Evolutionary conservation across 2,797 vertebrate genomes (phyloP).

Genomic region (Anolis apletophallus): DNA sequence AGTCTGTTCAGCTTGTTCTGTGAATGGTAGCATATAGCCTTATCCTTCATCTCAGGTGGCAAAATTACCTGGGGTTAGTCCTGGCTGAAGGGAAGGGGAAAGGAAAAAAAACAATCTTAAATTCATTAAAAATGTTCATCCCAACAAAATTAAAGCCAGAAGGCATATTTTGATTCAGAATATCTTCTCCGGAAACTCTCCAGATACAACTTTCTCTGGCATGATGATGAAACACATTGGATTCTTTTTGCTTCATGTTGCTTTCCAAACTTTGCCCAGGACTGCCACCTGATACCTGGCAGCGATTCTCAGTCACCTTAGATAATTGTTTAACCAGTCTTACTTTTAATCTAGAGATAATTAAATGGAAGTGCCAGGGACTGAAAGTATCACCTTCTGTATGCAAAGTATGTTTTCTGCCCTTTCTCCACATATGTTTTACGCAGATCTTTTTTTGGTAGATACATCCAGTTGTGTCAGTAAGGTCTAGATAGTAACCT

Average conservation of each 20-base stretch:
- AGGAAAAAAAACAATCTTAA: neutral
- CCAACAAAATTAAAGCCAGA: neutral
- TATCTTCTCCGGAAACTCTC: neutral
- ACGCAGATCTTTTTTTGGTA: neutral
- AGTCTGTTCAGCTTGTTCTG: neutral
- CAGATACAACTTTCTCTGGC: neutral
- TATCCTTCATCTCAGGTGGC: neutral
- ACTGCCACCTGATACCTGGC: no score
- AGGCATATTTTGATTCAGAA: neutral
- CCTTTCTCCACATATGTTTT: neutral
- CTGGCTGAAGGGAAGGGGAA: neutral
- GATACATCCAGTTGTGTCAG: no score
- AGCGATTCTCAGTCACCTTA: no score
- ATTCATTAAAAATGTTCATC: neutral
- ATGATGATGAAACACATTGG: neutral
- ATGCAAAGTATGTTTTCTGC: neutral
- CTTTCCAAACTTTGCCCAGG: no score
- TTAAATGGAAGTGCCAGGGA: neutral
- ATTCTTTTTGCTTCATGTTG: neutral
- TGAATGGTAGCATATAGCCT: neutral
- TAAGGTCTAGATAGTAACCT: neutral
- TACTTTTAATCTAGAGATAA: neutral
- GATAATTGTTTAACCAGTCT: neutral
- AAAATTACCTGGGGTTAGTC: neutral
- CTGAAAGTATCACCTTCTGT: neutral